Evolutionary conservation across 2,888 invertebrate genomes (phyloP).

Genomic region (Lithophane ornitopus): DNA sequence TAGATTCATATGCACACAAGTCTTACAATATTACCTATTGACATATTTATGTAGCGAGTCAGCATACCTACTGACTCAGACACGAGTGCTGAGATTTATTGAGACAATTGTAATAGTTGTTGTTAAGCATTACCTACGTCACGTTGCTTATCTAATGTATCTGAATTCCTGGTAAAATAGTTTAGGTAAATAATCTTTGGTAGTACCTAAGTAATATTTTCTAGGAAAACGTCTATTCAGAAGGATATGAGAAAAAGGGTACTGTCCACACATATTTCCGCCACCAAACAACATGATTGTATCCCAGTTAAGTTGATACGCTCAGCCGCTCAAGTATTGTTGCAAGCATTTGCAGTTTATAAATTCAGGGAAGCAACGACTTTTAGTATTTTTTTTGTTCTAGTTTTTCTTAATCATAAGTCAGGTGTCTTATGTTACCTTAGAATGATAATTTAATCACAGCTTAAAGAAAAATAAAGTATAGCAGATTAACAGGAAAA

Average conservation of each 20-base stretch:
- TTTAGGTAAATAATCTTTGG: constrained; percentile 8
- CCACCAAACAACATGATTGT: not conserved
- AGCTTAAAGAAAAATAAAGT: not conserved
- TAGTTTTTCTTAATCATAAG: not conserved
- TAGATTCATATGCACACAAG: constrained; percentile 1
- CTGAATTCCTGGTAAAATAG: constrained; percentile 43
- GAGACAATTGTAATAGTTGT: constrained; percentile 54
- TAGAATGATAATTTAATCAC: not conserved
- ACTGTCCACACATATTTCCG: not conserved
- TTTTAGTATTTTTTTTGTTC: not conserved
- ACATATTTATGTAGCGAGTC: constrained; percentile 47
- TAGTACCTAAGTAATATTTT: not conserved
- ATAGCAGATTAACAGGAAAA: not conserved
- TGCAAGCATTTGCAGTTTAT: not conserved
- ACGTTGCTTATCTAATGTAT: constrained; percentile 18
- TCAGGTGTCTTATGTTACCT: not conserved
- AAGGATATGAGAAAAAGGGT: not conserved
- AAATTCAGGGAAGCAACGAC: too few species aligned
- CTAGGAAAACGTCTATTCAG: constrained; percentile 5
- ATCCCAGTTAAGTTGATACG: not conserved
- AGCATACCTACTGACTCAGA: constrained; percentile 30
- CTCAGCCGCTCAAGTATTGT: not conserved
- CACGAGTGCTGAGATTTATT: constrained; percentile 53
- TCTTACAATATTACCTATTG: constrained; percentile 40
- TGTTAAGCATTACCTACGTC: constrained; percentile 18